Conservation (phyloP, 2,888 invertebrate genomes). For the Pyrocoelia pectoralis region DNA sequence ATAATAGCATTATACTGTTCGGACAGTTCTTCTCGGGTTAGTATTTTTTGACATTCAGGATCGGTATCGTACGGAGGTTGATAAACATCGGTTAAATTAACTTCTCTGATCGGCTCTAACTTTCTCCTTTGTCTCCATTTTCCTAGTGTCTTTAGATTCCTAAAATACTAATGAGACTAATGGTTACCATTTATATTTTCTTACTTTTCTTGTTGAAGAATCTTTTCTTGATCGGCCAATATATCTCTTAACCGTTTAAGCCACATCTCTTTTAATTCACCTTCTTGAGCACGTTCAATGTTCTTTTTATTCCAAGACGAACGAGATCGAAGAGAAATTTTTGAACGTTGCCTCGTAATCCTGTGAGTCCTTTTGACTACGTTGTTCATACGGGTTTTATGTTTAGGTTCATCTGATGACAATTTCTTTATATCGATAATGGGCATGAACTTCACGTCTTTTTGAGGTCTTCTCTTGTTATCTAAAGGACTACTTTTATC, state of each 20-base stretch:
- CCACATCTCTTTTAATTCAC: constrained; percentile 62
- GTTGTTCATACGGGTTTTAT: not conserved
- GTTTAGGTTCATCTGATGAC: not conserved
- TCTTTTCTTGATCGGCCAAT: constrained; percentile 63
- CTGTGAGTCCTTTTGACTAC: constrained; percentile 45
- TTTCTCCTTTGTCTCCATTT: constrained; percentile 63
- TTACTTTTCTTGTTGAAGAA: constrained; percentile 70
- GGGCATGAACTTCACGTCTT: constrained; percentile 8
- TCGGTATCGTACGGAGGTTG: constrained; percentile 65
- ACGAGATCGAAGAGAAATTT: constrained; percentile 58
- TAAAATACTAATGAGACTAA: constrained; percentile 37
- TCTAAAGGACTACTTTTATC: no score
- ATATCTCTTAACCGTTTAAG: constrained; percentile 66
- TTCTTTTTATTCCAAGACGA: constrained; percentile 54
- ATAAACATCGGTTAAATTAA: constrained; percentile 16
- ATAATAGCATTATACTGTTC: constrained; percentile 44
- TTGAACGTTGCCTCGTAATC: constrained; percentile 51
- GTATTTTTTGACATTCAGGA: constrained; percentile 63
- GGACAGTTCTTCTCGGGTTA: constrained; percentile 58
- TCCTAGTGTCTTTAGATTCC: constrained; percentile 61
- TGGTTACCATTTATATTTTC: constrained; percentile 26
- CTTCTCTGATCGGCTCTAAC: constrained; percentile 37
- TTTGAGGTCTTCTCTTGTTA: not conserved
- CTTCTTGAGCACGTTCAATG: constrained; percentile 57
- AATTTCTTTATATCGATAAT: constrained; percentile 28